Base-by-base conservation (phyloP, 2,113 vertebrate genomes). In the Oenanthe oenanthe region DNA sequence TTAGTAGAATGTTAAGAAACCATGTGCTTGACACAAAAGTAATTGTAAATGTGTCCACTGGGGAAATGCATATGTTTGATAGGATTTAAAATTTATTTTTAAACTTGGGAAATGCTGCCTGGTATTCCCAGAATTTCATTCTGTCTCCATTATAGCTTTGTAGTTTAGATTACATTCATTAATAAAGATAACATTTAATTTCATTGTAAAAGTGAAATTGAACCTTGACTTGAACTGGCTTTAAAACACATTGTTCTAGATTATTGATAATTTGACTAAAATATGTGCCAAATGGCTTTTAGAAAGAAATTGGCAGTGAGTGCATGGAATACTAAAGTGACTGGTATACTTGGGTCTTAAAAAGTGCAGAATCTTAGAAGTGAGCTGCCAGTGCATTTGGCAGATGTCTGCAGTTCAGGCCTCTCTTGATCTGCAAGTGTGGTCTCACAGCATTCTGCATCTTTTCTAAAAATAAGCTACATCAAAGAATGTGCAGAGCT, bases 61-160 rank as follows among this genome's bases (percentile, higher is more conserved):
- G 75, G 56, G 57, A 94, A 88, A 85, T 40, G 78, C 61, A 63
- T 4, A 6, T 29, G 13, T 89, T 92, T 88, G 86, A 93, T 92
- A 93, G 74, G 38, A 72, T 88, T 71, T 85, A 13, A 92, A 32
- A 93, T 94, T 95, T 95, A 94, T 93, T 96, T 94, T 94, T 96
- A 51, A 82, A 75, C 74, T 88, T 85, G 91, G 88, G 82, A 95
- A 96, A 60, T 78, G 74, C 78, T 93, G 82, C 61, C 43, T 88
- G 43, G 17, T 92, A 43, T 94, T 96, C 91, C 94, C 88, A 95
- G 94, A 95, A 96, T 85, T 94, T 90, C 92, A 63, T 92, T 94
- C 51, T 63, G 40, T 92, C 70, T 93, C 66, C 34, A 19, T 93
- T 92, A 93, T 19, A 82, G 65, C 42, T 94, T 78, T 89, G 29